These are phyloP conservation scores for Incurvaria masculella DNA, from an alignment of 2,888 invertebrate genomes.

Conservation along the genomic window DNA sequence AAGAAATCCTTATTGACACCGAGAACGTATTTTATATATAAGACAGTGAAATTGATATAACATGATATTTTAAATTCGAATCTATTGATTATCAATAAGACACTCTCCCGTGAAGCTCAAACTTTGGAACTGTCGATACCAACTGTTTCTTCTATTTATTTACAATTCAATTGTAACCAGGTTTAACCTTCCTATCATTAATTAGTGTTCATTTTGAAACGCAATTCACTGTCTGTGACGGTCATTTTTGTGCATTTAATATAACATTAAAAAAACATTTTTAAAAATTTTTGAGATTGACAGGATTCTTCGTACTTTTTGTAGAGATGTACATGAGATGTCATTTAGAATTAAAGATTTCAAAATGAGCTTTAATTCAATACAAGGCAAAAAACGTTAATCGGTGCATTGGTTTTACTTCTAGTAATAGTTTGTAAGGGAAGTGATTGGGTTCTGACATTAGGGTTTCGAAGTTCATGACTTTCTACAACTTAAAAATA, in stretches of 20 bases:
- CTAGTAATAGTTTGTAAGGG: too few species aligned
- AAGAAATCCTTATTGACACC: constrained; percentile 29
- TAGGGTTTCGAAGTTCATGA: constrained; percentile 55
- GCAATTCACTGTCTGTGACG: constrained; percentile 50
- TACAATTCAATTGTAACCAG: constrained; percentile 53
- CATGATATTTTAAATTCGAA: constrained; percentile 47
- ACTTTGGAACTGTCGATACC: neutral
- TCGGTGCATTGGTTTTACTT: too few species aligned
- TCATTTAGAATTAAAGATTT: too few species aligned
- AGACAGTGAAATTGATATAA: constrained; percentile 57
- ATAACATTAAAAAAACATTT: too few species aligned
- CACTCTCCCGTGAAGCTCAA: neutral
- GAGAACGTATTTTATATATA: constrained; percentile 49
- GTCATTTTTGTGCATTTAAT: too few species aligned
- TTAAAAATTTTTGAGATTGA: too few species aligned
- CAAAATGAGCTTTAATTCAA: too few species aligned
- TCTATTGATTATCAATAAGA: constrained; percentile 33
- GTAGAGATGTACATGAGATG: too few species aligned
- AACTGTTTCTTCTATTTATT: constrained; percentile 29
- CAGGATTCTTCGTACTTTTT: too few species aligned
- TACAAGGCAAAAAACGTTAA: too few species aligned
- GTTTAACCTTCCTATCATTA: neutral
- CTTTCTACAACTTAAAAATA: constrained; percentile 31
- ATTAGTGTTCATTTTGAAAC: constrained; percentile 6
- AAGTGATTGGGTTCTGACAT: too few species aligned